phyloP scores from a whole-genome alignment of 2,888 invertebrate species.

The Cotesia congregata region DNA sequence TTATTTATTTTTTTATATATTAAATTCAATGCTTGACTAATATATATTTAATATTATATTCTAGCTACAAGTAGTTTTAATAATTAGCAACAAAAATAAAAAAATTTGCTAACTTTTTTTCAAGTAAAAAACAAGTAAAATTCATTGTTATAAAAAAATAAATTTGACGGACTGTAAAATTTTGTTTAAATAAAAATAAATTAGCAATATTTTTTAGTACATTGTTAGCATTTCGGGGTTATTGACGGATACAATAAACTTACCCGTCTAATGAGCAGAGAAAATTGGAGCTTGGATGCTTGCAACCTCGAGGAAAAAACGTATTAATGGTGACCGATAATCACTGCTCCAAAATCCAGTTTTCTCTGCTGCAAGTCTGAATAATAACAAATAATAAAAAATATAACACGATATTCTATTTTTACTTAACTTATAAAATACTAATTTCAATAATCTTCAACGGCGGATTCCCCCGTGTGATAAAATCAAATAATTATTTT shows the following conservation, averaged over 20 bases:
- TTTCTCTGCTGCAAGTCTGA: conserved; percentile 34
- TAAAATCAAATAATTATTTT: too few relatives aligned
- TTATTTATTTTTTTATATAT: neutral
- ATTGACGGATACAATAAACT: conserved; percentile 8
- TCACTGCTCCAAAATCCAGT: conserved; percentile 32
- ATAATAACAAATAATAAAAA: conserved; percentile 14
- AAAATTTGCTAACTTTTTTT: neutral
- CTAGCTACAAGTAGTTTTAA: neutral
- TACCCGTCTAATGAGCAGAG: conserved; percentile 17
- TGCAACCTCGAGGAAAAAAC: conserved; percentile 17
- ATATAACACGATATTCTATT: neutral
- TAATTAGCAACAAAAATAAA: neutral
- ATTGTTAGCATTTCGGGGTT: neutral
- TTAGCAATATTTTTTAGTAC: neutral
- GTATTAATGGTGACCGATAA: conserved; percentile 16
- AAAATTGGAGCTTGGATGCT: conserved; percentile 21
- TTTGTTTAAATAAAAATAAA: neutral
- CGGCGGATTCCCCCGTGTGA: too few relatives aligned
- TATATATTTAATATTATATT: too few relatives aligned
- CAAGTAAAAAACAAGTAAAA: neutral
- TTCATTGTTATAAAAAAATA: neutral
- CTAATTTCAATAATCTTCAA: too few relatives aligned
- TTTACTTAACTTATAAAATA: neutral
- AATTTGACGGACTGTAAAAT: too few relatives aligned
- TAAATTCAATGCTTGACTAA: too few relatives aligned